Conservation (phyloP, 2,797 vertebrate species). For the Bovichtus diacanthus region DNA sequence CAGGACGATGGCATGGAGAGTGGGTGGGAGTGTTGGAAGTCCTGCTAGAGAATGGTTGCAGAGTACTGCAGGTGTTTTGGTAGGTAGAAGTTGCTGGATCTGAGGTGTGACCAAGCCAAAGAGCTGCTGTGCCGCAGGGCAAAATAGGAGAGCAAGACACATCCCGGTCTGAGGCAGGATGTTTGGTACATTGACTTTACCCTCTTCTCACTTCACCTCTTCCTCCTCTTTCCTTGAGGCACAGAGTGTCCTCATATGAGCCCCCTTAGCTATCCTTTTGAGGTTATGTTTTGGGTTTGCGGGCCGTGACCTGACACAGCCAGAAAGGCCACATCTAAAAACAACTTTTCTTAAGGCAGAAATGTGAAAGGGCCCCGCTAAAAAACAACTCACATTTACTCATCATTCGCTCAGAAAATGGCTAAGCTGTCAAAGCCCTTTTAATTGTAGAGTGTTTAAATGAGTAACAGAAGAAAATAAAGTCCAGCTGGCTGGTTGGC, state of each 20-base stretch:
- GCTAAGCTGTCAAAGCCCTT: constrained; percentile 22
- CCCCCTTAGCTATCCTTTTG: constrained; percentile 44
- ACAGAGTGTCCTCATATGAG: constrained; percentile 35
- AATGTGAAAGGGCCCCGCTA: constrained; percentile 4
- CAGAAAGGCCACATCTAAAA: constrained; percentile 60
- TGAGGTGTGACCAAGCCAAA: constrained; percentile 49
- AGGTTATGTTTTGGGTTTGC: constrained; percentile 57
- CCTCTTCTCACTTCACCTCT: constrained; percentile 54
- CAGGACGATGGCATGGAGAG: background rate
- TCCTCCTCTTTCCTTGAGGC: constrained; percentile 54
- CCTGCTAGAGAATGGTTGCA: constrained; percentile 36
- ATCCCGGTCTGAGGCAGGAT: constrained; percentile 43
- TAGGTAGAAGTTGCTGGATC: constrained; percentile 23
- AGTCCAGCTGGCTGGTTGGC: constrained; percentile 64
- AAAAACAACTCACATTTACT: constrained; percentile 29
- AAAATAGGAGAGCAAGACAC: constrained; percentile 27
- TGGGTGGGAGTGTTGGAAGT: constrained; percentile 18
- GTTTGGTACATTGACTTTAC: constrained; percentile 45
- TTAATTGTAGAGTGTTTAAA: constrained; percentile 49
- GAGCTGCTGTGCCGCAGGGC: constrained; percentile 33
- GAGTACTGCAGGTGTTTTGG: constrained; percentile 27
- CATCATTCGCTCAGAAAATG: constrained; percentile 32
- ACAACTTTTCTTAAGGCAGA: constrained; percentile 24
- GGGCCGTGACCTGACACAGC: constrained; percentile 43
- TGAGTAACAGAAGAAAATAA: constrained; percentile 46